These are phyloP conservation scores for Apamea monoglypha DNA, from an alignment of 2,888 invertebrate species.

Conservation along the genomic window DNA sequence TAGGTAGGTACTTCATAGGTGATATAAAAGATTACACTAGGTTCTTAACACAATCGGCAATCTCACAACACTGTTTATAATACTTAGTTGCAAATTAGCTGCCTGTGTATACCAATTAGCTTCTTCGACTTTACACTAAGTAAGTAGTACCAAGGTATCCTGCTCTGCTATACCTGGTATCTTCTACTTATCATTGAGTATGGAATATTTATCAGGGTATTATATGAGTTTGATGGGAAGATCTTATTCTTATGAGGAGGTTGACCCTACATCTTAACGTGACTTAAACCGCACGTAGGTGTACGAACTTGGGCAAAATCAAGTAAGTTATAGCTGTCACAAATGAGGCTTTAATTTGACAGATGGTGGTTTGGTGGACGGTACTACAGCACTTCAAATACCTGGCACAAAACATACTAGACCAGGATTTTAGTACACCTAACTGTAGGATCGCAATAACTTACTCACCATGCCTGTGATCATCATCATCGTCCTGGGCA, in stretches of 20 bases:
- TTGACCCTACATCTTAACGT: neutral
- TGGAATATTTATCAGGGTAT: neutral
- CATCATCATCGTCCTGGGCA: slow-evolving; percentile 83
- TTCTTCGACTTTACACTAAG: neutral
- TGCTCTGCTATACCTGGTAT: neutral
- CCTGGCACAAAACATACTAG: neutral
- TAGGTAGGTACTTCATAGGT: too few relatives aligned
- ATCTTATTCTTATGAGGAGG: neutral
- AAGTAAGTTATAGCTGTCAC: neutral
- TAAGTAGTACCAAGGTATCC: neutral
- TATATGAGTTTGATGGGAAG: neutral
- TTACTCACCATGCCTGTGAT: slow-evolving; percentile 84
- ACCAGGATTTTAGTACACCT: neutral
- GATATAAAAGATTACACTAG: neutral
- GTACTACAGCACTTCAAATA: neutral
- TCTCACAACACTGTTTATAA: neutral
- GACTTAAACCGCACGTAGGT: neutral
- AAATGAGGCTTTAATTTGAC: neutral
- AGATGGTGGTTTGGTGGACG: neutral
- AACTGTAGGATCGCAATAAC: neutral
- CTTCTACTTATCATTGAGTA: neutral
- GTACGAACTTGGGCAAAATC: neutral
- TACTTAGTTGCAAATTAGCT: neutral
- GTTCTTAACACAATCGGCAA: neutral
- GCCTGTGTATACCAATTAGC: neutral